Percentiles rank a stretch among this genome's conserved stretches.
Conservation (phyloP, 2,113 vertebrate species). For the Kobus ellipsiprymnus region DNA sequence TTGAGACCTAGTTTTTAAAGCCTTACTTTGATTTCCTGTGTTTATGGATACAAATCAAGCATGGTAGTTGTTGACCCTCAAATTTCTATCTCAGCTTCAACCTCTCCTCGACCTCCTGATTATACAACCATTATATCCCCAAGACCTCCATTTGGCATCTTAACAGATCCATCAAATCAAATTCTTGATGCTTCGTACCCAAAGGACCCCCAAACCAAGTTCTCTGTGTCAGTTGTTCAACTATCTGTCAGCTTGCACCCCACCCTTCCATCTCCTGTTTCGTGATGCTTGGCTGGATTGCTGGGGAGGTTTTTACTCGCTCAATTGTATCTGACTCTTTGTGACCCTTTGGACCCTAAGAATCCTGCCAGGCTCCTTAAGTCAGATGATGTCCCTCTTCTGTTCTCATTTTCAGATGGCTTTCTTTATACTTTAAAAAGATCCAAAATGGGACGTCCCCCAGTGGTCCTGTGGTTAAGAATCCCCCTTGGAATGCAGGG, state of each 20-base stretch:
- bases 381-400: neutral
- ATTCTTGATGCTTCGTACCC: neutral
- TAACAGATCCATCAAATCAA: neutral
- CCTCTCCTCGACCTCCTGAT: neutral
- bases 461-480: neutral
- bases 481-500: neutral
- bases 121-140: neutral
- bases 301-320: accelerated
- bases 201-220: neutral
- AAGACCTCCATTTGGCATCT: neutral
- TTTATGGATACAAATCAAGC: neutral
- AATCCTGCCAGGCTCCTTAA: neutral
- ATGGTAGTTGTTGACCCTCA: neutral
- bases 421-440: neutral
- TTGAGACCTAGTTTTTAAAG: neutral
- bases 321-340: neutral
- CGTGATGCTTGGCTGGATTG: neutral
- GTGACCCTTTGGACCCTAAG: neutral
- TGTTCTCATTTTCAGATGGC: neutral
- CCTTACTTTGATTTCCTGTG: neutral
- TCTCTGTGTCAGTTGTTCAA: neutral
- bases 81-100: neutral
- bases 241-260: neutral
- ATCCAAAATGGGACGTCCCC: neutral
- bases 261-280: neutral